Evolutionary conservation across 1,140 invertebrate species (phyloP), one percentile per base, ranked within the genome.

Genomic region (Solenopsis fugax): DNA sequence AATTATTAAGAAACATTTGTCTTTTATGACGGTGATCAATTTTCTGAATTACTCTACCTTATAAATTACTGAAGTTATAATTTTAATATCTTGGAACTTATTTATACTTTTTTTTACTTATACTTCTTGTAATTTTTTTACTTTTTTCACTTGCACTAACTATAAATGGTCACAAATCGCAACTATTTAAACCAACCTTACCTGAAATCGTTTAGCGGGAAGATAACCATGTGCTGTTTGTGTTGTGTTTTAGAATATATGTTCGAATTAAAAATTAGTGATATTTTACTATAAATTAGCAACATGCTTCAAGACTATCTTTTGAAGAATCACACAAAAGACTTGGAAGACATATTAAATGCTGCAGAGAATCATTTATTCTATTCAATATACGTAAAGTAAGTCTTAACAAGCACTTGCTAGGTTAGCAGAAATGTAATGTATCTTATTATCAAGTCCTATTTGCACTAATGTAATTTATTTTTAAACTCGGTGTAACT

Each of bases 301-400:
- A 56, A 88, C 58, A 95, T 95, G 93, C 89, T 95, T 45, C 85
- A 93, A 85, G 85, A 95, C 52, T 95, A 94, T 92, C 87, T 95
- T 77, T 81, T 94, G 24, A 88, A 93, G 64, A 52, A 95, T 72
- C 95, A 95, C 71, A 24, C 9, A 50, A 81, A 92, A n/a, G 95
- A 96, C 72, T 73, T 96, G 21, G 78, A 93, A n/a, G 84, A 93
- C 37, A 95, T 96, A 82, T 88, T 96, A 29, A 90, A 95, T 78
- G 88, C 92, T 60, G 34, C 85, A 1, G 93, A 96, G 56, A 86
- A 90, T 34, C 85, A 89, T n/a, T 87, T 92, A 72, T 93, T 94
- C 77, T 96, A 95, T 89, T 94, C 95, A 0, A 91, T 96, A 45
- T 92, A 95, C 58, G 91, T 96, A 72, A 96, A 96, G 96, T 96